Base-by-base conservation (phyloP, 2,797 vertebrate genomes). In the Acestrorhynchus altus region DNA sequence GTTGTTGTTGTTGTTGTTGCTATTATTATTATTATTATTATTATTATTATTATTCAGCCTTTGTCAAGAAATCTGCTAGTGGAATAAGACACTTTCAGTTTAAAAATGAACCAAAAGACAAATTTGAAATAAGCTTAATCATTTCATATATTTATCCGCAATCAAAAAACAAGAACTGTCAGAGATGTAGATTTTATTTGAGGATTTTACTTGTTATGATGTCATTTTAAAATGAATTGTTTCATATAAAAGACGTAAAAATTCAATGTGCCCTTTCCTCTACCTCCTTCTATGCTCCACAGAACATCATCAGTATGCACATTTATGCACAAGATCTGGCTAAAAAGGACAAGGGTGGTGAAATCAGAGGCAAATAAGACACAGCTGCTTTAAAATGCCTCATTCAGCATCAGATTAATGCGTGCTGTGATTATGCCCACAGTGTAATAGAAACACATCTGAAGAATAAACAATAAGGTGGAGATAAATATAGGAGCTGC, bases 401-500 rank as follows among this genome's bases (percentile, higher is more conserved):
- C 28, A 10, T 65, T 54, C 63, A 67, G 69, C 66, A 69, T 76
- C 81, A 76, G 76, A 76, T 74, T 72, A 80, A 78, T 77, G 74
- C 60, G 35, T n/a, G 54, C 67, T 7, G 24, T 46, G 54, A 57
- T 75, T 74, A 63, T 4, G 51, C 66, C 46, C 47, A 46, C 9
- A 39, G 42, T 68, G 69, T 67, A 77, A 76, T 28, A 35, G 72
- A 82, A 78, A 71, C 26, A 26, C 24, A 46, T 72, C 74, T 8
- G 22, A 73, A 47, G 65, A 77, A 71, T 75, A 82, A 80, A 82
- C 65, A 78, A 79, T 72, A 59, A 60, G 54, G 80, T 28, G 51
- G 49, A 68, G 78, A 82, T 82, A 80, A 80, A 84, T 68, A 79
- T 66, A 82, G 74, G 61, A 68, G 20, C 24, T 52, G 69, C 66